Evolutionary conservation across 2,113 vertebrate genomes (phyloP).

Genomic region (Nothoprocta perdicaria): DNA sequence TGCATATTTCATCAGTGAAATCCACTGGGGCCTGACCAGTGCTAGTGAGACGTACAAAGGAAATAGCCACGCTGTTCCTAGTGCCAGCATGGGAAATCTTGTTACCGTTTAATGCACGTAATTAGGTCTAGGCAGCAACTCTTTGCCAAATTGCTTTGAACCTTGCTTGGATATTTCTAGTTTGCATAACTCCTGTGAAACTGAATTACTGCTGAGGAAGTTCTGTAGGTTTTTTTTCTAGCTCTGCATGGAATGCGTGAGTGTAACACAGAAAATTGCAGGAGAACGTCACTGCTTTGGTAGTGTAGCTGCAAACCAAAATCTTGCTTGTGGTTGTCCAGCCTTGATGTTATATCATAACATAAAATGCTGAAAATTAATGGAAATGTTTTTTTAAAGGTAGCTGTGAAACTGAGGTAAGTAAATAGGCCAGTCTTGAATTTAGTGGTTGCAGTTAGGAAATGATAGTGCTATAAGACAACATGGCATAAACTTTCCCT

Average conservation of each 20-base stretch:
- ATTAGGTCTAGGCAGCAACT: background rate
- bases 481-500: background rate
- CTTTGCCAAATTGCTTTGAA: background rate
- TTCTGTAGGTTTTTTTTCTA: background rate
- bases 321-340: background rate
- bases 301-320: background rate
- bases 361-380: background rate
- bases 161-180: background rate
- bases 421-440: background rate
- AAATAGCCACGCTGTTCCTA: background rate
- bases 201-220: background rate
- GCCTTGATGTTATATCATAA: background rate
- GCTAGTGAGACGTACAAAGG: conserved; percentile 22
- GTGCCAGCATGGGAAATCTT: conserved; percentile 23
- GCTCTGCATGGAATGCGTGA: background rate
- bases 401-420: background rate
- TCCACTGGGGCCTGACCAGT: conserved; percentile 9
- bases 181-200: background rate
- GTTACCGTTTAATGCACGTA: background rate
- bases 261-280: background rate
- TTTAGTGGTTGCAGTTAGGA: background rate
- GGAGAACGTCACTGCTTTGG: background rate
- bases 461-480: background rate
- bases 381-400: background rate
- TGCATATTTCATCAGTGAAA: background rate